Evolutionary conservation across 2,888 invertebrate species (phyloP).

Genomic region (Drosophila macrospina): DNA sequence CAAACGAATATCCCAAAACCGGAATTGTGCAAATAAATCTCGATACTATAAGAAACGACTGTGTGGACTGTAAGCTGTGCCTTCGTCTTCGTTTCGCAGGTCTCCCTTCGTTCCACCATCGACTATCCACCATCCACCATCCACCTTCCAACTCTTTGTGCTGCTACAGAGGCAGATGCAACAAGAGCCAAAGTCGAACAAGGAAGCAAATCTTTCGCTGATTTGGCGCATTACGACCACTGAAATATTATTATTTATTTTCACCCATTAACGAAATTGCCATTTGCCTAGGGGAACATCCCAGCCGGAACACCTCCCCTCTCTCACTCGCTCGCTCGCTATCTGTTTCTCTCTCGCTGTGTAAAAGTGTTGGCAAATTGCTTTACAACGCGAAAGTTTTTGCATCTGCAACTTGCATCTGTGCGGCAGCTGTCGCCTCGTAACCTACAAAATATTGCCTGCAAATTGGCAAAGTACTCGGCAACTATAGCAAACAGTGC

Average conservation of each 20-base stretch:
- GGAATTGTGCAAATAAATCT: slow-evolving; percentile 81
- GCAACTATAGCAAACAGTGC: slow-evolving; percentile 42
- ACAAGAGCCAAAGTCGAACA: slow-evolving; percentile 37
- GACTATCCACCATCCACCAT: no score
- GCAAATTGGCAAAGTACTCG: slow-evolving; percentile 46
- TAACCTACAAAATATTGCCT: slow-evolving; percentile 65
- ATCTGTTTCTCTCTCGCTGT: not conserved
- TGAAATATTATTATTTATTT: slow-evolving; percentile 77
- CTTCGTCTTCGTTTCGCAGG: slow-evolving; percentile 41
- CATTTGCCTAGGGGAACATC: slow-evolving; percentile 47
- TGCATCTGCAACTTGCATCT: slow-evolving; percentile 26
- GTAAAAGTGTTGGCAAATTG: slow-evolving; percentile 35
- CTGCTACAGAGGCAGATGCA: slow-evolving; percentile 32
- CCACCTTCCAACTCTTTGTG: slow-evolving; percentile 24
- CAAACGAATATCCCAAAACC: slow-evolving; percentile 67
- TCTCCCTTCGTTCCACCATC: slow-evolving; percentile 26
- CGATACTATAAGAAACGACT: slow-evolving; percentile 47
- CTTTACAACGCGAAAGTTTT: slow-evolving; percentile 51
- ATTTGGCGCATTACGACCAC: slow-evolving; percentile 65
- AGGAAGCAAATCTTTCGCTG: slow-evolving; percentile 67
- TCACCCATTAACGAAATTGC: slow-evolving; percentile 73
- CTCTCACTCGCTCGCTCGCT: not conserved
- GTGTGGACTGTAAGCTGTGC: slow-evolving; percentile 25
- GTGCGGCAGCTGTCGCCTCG: slow-evolving; percentile 61
- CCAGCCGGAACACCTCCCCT: slow-evolving; percentile 12